phyloP scores from a whole-genome alignment of 2,888 invertebrate species.

The Hirtodrosophila trivittata region DNA sequence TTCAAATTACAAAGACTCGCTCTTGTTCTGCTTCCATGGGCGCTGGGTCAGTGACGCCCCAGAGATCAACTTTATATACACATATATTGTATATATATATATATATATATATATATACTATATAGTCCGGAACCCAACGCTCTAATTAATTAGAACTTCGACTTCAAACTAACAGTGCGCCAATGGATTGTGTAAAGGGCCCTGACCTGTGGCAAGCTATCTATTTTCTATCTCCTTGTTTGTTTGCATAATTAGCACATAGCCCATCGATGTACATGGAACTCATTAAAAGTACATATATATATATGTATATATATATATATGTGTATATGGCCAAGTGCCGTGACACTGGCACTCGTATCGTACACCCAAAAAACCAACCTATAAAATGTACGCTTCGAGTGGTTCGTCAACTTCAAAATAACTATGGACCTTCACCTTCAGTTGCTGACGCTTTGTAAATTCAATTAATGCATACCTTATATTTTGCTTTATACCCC shows the following conservation, averaged over 20 bases:
- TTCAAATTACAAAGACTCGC: constrained; percentile 67
- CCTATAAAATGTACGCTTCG: background rate
- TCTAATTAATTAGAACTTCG: constrained; percentile 69
- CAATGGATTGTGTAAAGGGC: constrained; percentile 46
- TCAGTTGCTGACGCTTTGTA: constrained; percentile 58
- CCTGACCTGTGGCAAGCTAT: constrained; percentile 56
- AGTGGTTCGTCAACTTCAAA: constrained; percentile 8
- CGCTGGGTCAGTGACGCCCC: constrained; percentile 50
- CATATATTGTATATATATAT: background rate
- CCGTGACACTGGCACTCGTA: constrained; percentile 51
- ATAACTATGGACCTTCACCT: constrained; percentile 62
- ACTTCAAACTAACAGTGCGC: constrained; percentile 22
- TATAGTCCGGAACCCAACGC: constrained; percentile 34
- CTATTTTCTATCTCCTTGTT: constrained; percentile 38
- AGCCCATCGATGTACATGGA: constrained; percentile 7
- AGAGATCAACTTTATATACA: constrained; percentile 17
- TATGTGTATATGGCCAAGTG: constrained; percentile 41
- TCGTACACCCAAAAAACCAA: constrained; percentile 3
- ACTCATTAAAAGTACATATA: constrained; percentile 44
- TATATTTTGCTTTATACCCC: background rate
- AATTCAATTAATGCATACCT: constrained; percentile 59
- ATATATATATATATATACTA: constrained; percentile 1
- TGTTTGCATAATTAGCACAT: constrained; percentile 50
- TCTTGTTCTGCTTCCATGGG: constrained; percentile 46
- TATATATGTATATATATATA: no score